phyloP scores from a whole-genome alignment of 1,140 invertebrate species.

The Delia radicum region DNA sequence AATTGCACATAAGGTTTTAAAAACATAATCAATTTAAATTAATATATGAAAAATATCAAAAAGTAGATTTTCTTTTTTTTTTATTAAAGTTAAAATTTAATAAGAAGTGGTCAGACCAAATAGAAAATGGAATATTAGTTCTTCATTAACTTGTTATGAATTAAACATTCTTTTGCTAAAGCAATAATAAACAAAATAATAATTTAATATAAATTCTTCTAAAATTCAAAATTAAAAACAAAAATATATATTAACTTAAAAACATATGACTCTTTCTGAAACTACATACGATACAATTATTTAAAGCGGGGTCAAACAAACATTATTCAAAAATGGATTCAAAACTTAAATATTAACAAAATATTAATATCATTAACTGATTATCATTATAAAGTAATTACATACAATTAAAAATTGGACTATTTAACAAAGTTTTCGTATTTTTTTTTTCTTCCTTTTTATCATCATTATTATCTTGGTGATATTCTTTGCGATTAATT shows the following conservation, averaged over 20 bases:
- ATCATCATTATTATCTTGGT: too few relatives aligned
- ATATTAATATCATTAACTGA: neutral
- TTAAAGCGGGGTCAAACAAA: neutral
- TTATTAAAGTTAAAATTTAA: neutral
- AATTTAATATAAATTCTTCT: constrained; percentile 24
- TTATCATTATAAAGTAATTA: neutral
- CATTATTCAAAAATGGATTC: neutral
- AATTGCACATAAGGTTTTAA: constrained; percentile 10
- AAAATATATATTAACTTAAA: neutral
- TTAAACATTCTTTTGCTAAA: too few relatives aligned
- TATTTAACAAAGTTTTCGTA: neutral
- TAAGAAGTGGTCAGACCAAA: constrained; percentile 2
- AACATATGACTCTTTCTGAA: neutral
- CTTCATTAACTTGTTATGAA: too few relatives aligned
- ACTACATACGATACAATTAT: neutral
- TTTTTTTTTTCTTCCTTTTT: too few relatives aligned
- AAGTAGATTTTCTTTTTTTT: neutral
- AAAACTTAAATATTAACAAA: neutral
- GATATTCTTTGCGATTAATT: neutral
- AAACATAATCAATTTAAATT: constrained; percentile 1
- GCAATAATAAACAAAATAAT: constrained; percentile 5
- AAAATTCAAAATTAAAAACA: constrained; percentile 1
- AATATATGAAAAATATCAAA: neutral
- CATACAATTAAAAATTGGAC: neutral
- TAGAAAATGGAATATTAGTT: too few relatives aligned